Conservation (phyloP, 2,888 invertebrate species). For the Ceraclea dissimilis region DNA sequence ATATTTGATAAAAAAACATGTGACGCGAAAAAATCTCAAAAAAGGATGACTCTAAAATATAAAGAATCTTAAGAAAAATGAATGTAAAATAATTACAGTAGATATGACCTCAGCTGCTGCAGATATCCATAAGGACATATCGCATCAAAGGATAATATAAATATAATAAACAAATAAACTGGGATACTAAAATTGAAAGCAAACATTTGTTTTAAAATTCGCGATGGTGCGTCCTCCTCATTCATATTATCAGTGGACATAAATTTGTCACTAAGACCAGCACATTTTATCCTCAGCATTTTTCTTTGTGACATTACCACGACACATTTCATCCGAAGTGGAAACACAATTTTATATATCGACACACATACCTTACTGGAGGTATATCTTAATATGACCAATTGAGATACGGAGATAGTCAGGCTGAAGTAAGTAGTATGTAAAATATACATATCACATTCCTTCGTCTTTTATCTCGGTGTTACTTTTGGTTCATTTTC, state of each 20-base stretch:
- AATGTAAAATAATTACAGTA: no score
- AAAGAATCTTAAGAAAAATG: no score
- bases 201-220: background rate
- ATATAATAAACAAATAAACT: no score
- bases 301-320: background rate
- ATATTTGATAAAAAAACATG: no score
- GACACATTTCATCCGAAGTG: constrained; percentile 6
- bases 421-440: constrained; percentile 10
- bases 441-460: constrained; percentile 5
- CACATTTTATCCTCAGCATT: constrained; percentile 3
- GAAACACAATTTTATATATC: constrained; percentile 1
- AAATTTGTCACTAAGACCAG: constrained; percentile 8
- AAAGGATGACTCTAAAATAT: no score
- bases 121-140: no score
- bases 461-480: constrained; percentile 8
- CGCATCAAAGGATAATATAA: no score
- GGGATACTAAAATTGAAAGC: background rate
- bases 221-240: background rate
- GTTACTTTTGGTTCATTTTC: constrained; percentile 17
- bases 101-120: no score
- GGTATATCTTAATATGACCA: constrained; percentile 17
- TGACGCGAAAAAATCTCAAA: no score
- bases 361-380: background rate
- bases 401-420: constrained; percentile 11
- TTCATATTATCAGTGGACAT: constrained; percentile 7